phyloP scores from a whole-genome alignment of 2,797 vertebrate genomes.

The Rhadinocentrus ornatus region DNA sequence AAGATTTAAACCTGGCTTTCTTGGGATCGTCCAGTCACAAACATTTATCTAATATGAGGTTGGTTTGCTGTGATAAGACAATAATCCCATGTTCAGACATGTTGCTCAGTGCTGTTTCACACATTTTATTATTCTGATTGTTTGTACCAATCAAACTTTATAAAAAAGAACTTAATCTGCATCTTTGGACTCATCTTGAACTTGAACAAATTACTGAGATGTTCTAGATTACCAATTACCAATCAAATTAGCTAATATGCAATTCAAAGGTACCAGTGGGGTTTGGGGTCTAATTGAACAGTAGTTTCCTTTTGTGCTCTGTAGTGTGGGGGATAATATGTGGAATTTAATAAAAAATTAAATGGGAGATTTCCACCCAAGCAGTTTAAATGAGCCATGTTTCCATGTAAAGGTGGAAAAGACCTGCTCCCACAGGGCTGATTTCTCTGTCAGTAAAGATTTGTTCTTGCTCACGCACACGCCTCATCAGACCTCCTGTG shows the following conservation, averaged over 20 bases:
- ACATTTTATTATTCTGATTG: neutral
- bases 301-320: constrained; percentile 8
- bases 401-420: constrained; percentile 21
- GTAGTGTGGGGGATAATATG: neutral
- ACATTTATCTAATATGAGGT: neutral
- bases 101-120: neutral
- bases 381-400: neutral
- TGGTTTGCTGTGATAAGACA: neutral
- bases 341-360: neutral
- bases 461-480: constrained; percentile 17
- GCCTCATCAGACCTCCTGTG: constrained; percentile 18
- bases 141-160: neutral
- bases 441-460: constrained; percentile 25
- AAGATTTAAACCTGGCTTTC: constrained; percentile 6
- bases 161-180: neutral
- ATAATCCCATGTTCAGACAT: too few relatives aligned
- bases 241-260: neutral
- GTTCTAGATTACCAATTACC: neutral
- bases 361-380: neutral
- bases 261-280: neutral
- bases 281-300: neutral
- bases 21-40: neutral
- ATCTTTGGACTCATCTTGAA: neutral
- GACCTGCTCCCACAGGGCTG: neutral
- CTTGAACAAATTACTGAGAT: neutral